Evolutionary conservation across 2,113 vertebrate species (phyloP).

Genomic region (Mus spicilegus): DNA sequence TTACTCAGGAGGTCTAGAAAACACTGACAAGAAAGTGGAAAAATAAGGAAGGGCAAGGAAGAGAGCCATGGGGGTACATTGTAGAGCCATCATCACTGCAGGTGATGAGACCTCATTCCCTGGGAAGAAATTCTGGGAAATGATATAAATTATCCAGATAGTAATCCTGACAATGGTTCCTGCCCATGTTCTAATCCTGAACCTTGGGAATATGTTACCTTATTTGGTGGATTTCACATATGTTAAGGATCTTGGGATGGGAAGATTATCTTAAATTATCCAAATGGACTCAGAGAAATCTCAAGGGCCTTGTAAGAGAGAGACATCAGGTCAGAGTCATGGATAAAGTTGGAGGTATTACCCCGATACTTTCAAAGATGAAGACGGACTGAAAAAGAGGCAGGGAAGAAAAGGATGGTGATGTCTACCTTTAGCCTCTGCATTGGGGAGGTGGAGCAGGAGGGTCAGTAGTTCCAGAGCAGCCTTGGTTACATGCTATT

Average conservation of each 20-base stretch:
- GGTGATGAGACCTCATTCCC: background rate
- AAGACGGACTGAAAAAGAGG: background rate
- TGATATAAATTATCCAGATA: background rate
- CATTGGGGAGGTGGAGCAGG: background rate
- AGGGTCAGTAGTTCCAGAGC: background rate
- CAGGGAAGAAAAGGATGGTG: background rate
- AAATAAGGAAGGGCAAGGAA: background rate
- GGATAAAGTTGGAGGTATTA: background rate
- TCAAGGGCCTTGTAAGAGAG: background rate
- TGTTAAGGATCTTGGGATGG: conserved; percentile 10
- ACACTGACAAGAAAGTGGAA: background rate
- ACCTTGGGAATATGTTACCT: background rate
- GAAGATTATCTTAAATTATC: background rate
- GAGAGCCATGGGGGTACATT: background rate
- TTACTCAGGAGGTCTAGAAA: background rate
- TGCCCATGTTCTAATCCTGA: background rate
- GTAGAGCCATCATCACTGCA: background rate
- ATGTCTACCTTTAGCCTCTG: background rate
- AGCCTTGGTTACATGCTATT: background rate
- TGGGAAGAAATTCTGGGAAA: background rate
- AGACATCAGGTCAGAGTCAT: background rate
- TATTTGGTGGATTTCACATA: background rate
- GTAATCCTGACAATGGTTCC: background rate
- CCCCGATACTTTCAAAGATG: background rate
- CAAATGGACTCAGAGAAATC: background rate